phyloP scores from a whole-genome alignment of 1,140 invertebrate species.

The Drosophila lowei region DNA sequence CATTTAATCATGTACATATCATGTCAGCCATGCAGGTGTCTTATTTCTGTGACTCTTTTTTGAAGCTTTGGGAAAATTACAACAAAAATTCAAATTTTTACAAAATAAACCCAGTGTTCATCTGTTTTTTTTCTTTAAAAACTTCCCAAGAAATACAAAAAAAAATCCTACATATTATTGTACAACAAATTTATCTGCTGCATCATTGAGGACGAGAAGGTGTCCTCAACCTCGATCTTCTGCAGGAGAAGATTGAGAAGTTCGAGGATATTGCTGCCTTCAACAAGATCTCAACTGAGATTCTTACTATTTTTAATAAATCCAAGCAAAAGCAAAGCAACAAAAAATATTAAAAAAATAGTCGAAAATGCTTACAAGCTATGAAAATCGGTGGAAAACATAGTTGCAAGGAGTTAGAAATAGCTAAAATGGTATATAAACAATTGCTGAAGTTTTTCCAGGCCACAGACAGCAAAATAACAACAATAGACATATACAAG shows the following conservation, averaged over 20 bases:
- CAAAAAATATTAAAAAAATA: neutral
- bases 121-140: too few species aligned
- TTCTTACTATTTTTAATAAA: constrained; percentile 37
- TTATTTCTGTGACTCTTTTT: too few species aligned
- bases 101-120: too few species aligned
- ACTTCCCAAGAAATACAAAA: too few species aligned
- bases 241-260: constrained; percentile 94
- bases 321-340: constrained; percentile 32
- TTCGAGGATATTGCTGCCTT: constrained; percentile 98
- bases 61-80: too few species aligned
- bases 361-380: too few species aligned
- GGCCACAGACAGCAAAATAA: constrained; percentile 57
- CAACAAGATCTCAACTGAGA: constrained; percentile 94
- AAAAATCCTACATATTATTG: too few species aligned
- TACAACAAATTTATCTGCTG: too few species aligned
- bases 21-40: too few species aligned
- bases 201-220: constrained; percentile 97
- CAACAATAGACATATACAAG: constrained; percentile 24
- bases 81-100: too few species aligned
- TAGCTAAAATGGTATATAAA: constrained; percentile 65
- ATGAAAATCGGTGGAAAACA: constrained; percentile 13
- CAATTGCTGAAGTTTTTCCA: constrained; percentile 60
- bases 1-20: too few species aligned
- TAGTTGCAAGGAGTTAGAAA: constrained; percentile 28
- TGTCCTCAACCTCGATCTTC: constrained; percentile 94